Percentiles rank a stretch among this genome's conserved stretches.
These are phyloP conservation scores for Dynastes grantii DNA, from an alignment of 2,888 invertebrate genomes.

Conservation along the genomic window DNA sequence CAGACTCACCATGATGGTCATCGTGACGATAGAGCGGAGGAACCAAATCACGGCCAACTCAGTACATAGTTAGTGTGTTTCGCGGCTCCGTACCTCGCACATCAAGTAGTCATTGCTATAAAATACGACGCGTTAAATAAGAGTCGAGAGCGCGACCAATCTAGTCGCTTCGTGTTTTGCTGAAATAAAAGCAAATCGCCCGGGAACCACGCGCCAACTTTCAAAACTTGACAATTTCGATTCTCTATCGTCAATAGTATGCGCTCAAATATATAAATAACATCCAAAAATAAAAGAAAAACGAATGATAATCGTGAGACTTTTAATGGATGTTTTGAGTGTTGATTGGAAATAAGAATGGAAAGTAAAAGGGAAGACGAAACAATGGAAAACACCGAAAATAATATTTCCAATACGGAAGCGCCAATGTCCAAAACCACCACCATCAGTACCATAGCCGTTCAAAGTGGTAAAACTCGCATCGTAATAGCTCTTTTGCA, in stretches of 20 bases:
- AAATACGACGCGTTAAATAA: constrained; percentile 50
- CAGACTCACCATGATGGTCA: constrained; percentile 63
- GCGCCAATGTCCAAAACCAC: constrained; percentile 76
- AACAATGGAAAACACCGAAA: constrained; percentile 61
- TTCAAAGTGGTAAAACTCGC: constrained; percentile 88
- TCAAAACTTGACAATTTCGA: neutral
- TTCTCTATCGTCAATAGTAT: neutral
- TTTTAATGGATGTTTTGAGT: constrained; percentile 3
- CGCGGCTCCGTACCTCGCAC: constrained; percentile 65
- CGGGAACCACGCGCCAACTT: constrained; percentile 19
- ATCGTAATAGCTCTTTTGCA: constrained; percentile 91
- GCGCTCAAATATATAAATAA: neutral
- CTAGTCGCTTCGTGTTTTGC: constrained; percentile 31
- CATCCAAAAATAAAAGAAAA: neutral
- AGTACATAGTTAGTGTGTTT: constrained; percentile 66
- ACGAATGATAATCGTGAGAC: constrained; percentile 13
- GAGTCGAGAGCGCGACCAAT: constrained; percentile 34
- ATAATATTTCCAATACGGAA: constrained; percentile 47
- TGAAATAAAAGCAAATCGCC: constrained; percentile 22
- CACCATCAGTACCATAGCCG: constrained; percentile 92
- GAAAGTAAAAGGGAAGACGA: constrained; percentile 57
- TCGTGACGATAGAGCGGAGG: constrained; percentile 63
- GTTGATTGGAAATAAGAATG: constrained; percentile 51
- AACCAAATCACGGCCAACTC: constrained; percentile 58
- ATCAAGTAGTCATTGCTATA: constrained; percentile 56